phyloP scores from a whole-genome alignment of 2,797 vertebrate species.

The Rhabdomys pumilio region DNA sequence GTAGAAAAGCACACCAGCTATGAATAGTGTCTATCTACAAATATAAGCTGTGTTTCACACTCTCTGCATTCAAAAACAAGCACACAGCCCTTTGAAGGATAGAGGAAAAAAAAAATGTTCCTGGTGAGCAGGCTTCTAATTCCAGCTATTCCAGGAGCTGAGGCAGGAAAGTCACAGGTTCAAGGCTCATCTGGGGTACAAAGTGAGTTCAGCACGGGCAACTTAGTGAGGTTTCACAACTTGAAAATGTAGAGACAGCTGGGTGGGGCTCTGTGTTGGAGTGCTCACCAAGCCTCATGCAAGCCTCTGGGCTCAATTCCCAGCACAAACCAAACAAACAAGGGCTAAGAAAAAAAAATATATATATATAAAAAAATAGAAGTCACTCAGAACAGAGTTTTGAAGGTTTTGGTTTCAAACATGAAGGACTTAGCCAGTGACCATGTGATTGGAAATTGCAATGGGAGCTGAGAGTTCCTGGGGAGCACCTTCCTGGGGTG shows the following conservation, averaged over 20 bases:
- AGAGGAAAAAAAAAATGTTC: background rate
- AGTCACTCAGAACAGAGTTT: background rate
- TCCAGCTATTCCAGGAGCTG: background rate
- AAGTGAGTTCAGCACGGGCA: background rate
- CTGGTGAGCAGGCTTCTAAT: background rate
- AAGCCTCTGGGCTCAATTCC: background rate
- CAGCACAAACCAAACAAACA: background rate
- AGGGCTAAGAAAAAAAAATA: background rate
- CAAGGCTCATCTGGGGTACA: background rate
- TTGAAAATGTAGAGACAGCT: background rate
- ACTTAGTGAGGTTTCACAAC: background rate
- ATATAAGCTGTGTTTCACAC: background rate
- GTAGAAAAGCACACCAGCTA: background rate
- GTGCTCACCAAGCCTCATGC: background rate
- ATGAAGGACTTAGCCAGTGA: fast-evolving
- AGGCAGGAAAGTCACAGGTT: background rate
- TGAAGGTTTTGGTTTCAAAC: background rate
- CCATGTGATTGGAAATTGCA: fast-evolving
- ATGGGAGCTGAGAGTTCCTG: fast-evolving
- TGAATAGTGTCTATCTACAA: background rate
- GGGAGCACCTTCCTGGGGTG: background rate
- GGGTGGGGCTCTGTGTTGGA: background rate
- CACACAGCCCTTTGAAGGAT: background rate
- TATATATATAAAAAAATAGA: background rate
- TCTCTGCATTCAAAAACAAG: background rate